These are phyloP conservation scores for Schizothorax lantsangensis DNA, from an alignment of 2,797 vertebrate species.

Conservation along the genomic window DNA sequence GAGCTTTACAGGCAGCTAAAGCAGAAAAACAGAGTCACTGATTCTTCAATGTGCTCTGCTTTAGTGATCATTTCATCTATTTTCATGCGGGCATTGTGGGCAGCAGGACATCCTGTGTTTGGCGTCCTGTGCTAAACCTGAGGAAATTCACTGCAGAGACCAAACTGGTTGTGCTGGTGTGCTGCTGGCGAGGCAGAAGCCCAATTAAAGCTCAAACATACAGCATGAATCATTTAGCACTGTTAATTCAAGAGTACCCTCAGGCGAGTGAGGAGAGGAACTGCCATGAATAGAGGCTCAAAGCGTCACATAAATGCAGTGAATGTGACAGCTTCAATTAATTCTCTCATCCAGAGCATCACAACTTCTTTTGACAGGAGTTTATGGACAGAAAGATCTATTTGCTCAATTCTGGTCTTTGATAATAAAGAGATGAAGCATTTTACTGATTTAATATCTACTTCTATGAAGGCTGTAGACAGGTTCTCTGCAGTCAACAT, in stretches of 20 bases:
- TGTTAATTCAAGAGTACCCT: slow-evolving; percentile 46
- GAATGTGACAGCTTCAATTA: slow-evolving; percentile 14
- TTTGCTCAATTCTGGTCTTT: slow-evolving; percentile 11
- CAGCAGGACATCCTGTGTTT: slow-evolving; percentile 28
- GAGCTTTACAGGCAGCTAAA: neutral
- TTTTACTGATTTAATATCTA: neutral
- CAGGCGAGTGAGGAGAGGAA: neutral
- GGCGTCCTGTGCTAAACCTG: neutral
- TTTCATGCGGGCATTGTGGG: neutral
- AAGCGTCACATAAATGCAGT: neutral
- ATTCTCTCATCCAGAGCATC: slow-evolving; percentile 7
- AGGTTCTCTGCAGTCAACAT: neutral
- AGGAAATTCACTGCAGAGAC: slow-evolving; percentile 1
- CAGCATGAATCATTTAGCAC: slow-evolving; percentile 39
- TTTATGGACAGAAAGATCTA: neutral
- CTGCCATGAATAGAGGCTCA: slow-evolving; percentile 8
- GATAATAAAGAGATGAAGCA: slow-evolving; percentile 11
- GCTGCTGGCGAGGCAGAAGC: neutral
- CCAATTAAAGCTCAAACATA: slow-evolving; percentile 24
- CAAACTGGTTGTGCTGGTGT: neutral
- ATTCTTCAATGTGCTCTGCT: slow-evolving; percentile 23
- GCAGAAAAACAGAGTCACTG: slow-evolving; percentile 5
- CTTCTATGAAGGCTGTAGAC: neutral
- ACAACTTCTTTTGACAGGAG: slow-evolving; percentile 22
- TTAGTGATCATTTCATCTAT: neutral